Conservation (phyloP, 1,140 invertebrate genomes). For the Heliconius hermathena region DNA sequence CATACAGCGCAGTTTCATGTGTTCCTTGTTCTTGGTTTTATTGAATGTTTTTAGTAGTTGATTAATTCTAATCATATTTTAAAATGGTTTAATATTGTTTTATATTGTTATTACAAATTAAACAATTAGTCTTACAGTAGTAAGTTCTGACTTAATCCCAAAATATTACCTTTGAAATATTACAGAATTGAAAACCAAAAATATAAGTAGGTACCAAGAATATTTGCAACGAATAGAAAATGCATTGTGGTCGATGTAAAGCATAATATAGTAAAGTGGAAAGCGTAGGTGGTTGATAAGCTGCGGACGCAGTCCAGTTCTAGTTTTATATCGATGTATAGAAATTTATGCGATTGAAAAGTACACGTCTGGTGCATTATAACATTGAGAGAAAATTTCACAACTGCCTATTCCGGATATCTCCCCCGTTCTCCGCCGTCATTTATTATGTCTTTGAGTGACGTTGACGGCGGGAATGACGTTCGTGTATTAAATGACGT, state of each 20-base stretch:
- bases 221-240: slow-evolving; percentile 8
- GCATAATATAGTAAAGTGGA: slow-evolving; percentile 47
- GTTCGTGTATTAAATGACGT: slow-evolving; percentile 55
- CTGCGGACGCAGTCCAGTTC: slow-evolving; percentile 59
- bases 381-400: slow-evolving; percentile 48
- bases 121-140: background rate
- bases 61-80: background rate
- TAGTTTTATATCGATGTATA: slow-evolving; percentile 62
- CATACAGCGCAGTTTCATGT: slow-evolving; percentile 18
- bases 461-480: background rate
- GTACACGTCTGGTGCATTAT: slow-evolving; percentile 53
- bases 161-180: background rate
- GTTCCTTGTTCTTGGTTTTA: background rate
- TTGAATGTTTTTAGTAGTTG: background rate
- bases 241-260: slow-evolving; percentile 22
- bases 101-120: background rate
- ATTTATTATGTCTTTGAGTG: slow-evolving; percentile 13
- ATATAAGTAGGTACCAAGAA: background rate
- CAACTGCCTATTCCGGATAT: slow-evolving; percentile 28
- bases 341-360: slow-evolving; percentile 61
- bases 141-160: too few species aligned
- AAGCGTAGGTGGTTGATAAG: slow-evolving; percentile 71
- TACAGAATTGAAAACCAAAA: background rate
- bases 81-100: background rate
- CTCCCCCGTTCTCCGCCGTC: slow-evolving; percentile 24